These are phyloP conservation scores for Myiozetetes cayanensis DNA, from an alignment of 2,113 vertebrate species.

Conservation along the genomic window DNA sequence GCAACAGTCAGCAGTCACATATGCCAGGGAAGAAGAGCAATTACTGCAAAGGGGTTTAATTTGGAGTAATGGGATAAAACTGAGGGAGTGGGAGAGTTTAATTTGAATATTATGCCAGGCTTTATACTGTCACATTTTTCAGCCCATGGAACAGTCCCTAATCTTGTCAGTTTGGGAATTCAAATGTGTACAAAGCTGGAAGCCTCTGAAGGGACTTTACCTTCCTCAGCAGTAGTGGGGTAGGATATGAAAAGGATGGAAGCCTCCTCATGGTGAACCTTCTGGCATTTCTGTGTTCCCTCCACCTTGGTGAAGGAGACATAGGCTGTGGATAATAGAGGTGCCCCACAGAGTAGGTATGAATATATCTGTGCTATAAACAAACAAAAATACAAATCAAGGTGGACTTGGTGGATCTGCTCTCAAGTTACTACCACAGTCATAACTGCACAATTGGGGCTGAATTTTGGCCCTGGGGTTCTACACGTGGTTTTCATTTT, in stretches of 20 bases:
- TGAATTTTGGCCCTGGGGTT: neutral
- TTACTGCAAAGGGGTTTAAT: neutral
- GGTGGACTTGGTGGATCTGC: neutral
- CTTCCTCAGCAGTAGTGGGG: neutral
- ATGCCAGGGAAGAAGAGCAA: neutral
- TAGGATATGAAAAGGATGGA: neutral
- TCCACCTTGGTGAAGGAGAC: neutral
- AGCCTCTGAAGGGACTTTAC: neutral
- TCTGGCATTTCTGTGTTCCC: neutral
- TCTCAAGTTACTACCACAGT: neutral
- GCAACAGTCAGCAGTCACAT: neutral
- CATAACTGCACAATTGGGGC: neutral
- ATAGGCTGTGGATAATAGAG: neutral
- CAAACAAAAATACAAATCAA: neutral
- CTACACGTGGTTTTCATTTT: neutral
- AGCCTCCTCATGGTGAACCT: neutral
- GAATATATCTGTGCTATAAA: neutral
- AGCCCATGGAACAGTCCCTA: neutral
- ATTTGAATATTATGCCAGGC: neutral
- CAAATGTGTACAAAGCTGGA: neutral
- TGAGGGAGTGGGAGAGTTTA: neutral
- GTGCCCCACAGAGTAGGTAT: neutral
- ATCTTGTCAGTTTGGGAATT: neutral
- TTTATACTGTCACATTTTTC: neutral
- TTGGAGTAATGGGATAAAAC: slow-evolving; percentile 4